Evolutionary conservation across 2,113 vertebrate species (phyloP).

Genomic region (Sitta europaea): DNA sequence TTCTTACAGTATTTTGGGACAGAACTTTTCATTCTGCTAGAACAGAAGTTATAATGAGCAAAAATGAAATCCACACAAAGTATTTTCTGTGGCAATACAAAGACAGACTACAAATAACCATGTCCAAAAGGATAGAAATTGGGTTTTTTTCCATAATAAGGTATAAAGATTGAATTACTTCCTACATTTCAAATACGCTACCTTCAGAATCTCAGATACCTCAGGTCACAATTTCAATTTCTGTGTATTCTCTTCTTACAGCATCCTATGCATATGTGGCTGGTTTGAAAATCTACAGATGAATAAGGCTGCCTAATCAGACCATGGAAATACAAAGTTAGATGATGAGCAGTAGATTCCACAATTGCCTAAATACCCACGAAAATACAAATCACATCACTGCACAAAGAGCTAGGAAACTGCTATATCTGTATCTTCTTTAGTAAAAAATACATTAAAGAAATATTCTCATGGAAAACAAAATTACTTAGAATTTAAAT

Average conservation of each 20-base stretch:
- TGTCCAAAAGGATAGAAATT: neutral
- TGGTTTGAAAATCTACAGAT: neutral
- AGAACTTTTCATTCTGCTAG: neutral
- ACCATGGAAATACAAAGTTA: neutral
- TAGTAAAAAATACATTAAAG: neutral
- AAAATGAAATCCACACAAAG: neutral
- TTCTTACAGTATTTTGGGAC: neutral
- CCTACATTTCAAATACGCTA: neutral
- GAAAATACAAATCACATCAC: neutral
- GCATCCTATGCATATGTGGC: neutral
- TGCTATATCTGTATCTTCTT: neutral
- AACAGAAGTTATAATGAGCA: neutral
- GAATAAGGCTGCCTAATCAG: neutral
- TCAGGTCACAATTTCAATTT: neutral
- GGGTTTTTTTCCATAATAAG: neutral
- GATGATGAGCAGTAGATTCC: neutral
- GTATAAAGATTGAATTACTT: neutral
- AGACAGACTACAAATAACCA: neutral
- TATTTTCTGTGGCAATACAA: neutral
- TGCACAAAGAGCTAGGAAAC: neutral
- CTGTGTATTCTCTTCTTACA: neutral
- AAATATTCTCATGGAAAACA: neutral
- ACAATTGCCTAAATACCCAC: neutral
- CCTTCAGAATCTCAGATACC: neutral
- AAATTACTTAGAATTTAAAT: neutral